phyloP scores from a whole-genome alignment of 2,888 invertebrate genomes.

The Lamproptera curius region DNA sequence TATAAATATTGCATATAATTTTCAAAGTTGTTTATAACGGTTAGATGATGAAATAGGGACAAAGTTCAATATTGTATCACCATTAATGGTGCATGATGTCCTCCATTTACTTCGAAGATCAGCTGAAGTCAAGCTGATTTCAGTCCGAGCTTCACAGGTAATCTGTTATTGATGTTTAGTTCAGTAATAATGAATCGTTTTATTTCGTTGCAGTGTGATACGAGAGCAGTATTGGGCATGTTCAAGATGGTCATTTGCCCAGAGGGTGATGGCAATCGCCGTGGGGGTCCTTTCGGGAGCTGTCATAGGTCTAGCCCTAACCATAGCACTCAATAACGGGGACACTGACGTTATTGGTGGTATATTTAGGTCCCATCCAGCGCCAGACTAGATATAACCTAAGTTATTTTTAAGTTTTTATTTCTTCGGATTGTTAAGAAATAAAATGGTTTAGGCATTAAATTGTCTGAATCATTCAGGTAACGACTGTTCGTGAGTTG shows the following conservation, averaged over 20 bases:
- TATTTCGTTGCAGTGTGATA: slow-evolving; percentile 49
- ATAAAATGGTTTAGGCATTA: too few species aligned
- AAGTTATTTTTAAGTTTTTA: too few species aligned
- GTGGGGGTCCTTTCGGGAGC: slow-evolving; percentile 57
- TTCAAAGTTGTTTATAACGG: too few species aligned
- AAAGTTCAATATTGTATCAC: too few species aligned
- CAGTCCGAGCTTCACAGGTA: not conserved
- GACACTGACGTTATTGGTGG: slow-evolving; percentile 37
- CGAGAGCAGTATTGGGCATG: slow-evolving; percentile 70
- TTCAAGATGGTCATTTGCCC: slow-evolving; percentile 57
- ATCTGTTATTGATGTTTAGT: not conserved
- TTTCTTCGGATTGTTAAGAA: too few species aligned
- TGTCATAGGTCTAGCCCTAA: slow-evolving; percentile 51
- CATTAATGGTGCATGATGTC: too few species aligned
- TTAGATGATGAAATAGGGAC: too few species aligned
- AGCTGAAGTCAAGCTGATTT: too few species aligned
- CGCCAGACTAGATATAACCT: slow-evolving; percentile 37
- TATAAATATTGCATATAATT: too few species aligned
- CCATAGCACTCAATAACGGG: slow-evolving; percentile 33
- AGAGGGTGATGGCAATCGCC: slow-evolving; percentile 48
- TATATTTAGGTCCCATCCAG: slow-evolving; percentile 35
- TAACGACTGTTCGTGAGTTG: not conserved
- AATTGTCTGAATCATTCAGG: not conserved
- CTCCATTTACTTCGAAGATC: too few species aligned
- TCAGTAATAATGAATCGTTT: not conserved